Base-by-base conservation (phyloP, 2,888 invertebrate genomes). In the Chymomyza caudatula region DNA sequence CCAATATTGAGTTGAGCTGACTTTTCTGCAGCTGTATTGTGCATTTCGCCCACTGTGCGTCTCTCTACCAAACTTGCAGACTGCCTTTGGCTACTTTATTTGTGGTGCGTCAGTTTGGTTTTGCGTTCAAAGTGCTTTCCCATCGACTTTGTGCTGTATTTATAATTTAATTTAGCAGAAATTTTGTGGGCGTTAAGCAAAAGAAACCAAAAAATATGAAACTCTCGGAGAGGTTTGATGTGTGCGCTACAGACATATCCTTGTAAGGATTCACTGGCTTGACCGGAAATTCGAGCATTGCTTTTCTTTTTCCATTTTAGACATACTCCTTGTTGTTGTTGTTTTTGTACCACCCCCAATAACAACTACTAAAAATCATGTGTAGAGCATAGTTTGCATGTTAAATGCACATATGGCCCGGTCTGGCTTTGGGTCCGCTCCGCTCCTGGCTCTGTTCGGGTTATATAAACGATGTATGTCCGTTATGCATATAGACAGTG, bases 151-250 rank as follows among this genome's bases (percentile, higher is more conserved):
- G 76, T 78, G 76, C 70, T 73, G 78, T 84, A 85, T 84, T 82
- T 82, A 84, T 82, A 82, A 82, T 84, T 85, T 84, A 82, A 82
- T 82, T 82, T 81, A 82, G 84, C 84, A 80, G 81, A 84, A 82
- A 82, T 80, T 80, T 82, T 84, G 83, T 74, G 86, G 84, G 86
- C 78, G 82, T 80, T 78, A 60, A 67, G 72, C 74, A 61, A 78
- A 72, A 67, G 53, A 65, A 72, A 79, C 77, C 69, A 71, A 19
- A 69, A 74, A 73, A 69, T 71, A 49, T 56, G 51, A 47, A 58
- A 59, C 43, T 63, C 55, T 43, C 15, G 37, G 62, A 75, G 68
- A 75, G 68, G 68, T 69, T 37, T 22, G 42, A 70, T 69, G 67
- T 54, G 37, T 52, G 65, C 58, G 63, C 53, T 63, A 13, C 13